Conservation (phyloP, 1,140 invertebrate genomes). For the Meteorus sp. region DNA sequence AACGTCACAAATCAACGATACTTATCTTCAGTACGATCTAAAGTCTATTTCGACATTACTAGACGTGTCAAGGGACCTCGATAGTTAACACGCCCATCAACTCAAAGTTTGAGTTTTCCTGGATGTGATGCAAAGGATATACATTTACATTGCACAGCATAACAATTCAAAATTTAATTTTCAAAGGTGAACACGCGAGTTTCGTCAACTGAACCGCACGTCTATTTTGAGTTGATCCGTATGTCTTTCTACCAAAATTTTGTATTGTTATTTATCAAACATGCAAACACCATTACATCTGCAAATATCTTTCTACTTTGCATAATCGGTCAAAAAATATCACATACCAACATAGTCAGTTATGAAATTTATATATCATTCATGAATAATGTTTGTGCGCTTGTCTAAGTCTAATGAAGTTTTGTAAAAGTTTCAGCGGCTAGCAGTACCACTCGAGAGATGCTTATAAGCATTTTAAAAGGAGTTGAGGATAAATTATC, state of each 20-base stretch:
- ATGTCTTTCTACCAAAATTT: too few relatives aligned
- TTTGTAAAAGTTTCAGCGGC: conserved; percentile 46
- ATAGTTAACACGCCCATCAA: conserved; percentile 23
- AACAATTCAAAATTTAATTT: conserved; percentile 26
- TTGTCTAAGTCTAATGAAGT: conserved; percentile 40
- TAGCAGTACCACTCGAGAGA: conserved; percentile 52
- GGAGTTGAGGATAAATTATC: conserved; percentile 17
- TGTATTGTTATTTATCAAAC: too few relatives aligned
- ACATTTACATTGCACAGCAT: background rate
- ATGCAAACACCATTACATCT: too few relatives aligned
- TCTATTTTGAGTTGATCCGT: background rate
- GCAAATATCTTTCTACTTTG: too few relatives aligned
- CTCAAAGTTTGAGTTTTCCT: conserved; percentile 11
- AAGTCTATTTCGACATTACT: too few relatives aligned
- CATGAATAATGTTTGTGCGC: conserved; percentile 7
- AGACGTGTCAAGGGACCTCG: too few relatives aligned
- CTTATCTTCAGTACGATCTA: conserved; percentile 20
- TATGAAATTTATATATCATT: too few relatives aligned
- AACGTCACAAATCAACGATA: conserved; percentile 29
- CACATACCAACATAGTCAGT: too few relatives aligned
- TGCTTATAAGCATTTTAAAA: background rate
- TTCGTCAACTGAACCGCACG: conserved; percentile 47
- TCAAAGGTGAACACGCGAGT: conserved; percentile 9
- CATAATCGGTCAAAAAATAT: too few relatives aligned
- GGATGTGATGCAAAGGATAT: too few relatives aligned